Evolutionary conservation across 2,888 invertebrate species (phyloP).

Genomic region (Limnephilus auricula): DNA sequence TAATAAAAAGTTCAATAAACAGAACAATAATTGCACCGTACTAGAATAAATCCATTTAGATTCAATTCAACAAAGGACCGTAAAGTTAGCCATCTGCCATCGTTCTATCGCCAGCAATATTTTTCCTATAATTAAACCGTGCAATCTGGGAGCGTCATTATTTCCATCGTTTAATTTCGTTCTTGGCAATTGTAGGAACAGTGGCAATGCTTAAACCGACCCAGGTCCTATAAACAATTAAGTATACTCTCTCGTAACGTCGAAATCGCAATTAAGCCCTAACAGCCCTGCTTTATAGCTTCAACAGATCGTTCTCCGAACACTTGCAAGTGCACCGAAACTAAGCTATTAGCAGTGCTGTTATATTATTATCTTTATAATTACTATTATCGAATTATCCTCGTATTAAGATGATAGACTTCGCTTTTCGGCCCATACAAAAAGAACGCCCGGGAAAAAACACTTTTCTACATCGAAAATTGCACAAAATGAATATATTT

Average conservation of each 20-base stretch:
- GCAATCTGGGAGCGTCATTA: slow-evolving; percentile 61
- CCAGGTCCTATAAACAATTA: background rate
- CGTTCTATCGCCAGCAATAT: slow-evolving; percentile 51
- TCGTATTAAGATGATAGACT: too few relatives aligned
- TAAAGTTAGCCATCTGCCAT: slow-evolving; percentile 3
- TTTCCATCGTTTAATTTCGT: slow-evolving; percentile 60
- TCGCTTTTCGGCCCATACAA: too few relatives aligned
- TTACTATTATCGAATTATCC: too few relatives aligned
- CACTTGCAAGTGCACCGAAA: background rate
- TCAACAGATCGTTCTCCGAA: background rate
- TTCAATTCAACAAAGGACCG: background rate
- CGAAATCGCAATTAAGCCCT: slow-evolving; percentile 10
- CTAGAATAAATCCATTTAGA: background rate
- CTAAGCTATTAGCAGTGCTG: background rate
- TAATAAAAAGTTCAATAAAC: background rate
- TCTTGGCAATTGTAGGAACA: slow-evolving; percentile 28
- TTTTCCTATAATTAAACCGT: slow-evolving; percentile 61
- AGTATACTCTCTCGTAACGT: slow-evolving; percentile 22
- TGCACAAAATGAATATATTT: too few relatives aligned
- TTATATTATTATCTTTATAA: too few relatives aligned
- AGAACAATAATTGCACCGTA: background rate
- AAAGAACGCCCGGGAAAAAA: too few relatives aligned
- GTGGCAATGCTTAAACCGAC: slow-evolving; percentile 28
- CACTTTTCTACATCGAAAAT: too few relatives aligned
- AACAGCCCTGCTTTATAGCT: slow-evolving; percentile 10